These are phyloP conservation scores for Oncopodura yosiiana DNA, from an alignment of 1,140 invertebrate species.

Conservation along the genomic window DNA sequence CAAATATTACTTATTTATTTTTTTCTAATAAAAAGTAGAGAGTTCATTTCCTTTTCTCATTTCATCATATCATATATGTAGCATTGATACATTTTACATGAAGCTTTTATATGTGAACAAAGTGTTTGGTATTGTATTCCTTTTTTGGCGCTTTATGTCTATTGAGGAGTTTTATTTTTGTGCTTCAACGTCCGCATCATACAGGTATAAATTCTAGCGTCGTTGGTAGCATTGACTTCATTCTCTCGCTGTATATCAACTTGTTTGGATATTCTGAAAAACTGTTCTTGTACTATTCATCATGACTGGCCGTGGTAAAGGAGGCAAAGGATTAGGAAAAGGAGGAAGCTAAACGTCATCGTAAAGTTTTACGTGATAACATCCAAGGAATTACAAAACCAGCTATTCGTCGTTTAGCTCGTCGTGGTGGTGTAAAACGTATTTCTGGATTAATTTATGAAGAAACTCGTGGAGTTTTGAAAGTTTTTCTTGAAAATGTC, in stretches of 20 bases:
- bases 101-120: background rate
- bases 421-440: constrained; percentile 51
- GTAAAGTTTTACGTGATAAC: constrained; percentile 47
- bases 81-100: background rate
- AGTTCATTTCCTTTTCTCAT: background rate
- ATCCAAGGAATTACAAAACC: constrained; percentile 55
- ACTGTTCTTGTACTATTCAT: constrained; percentile 49
- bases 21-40: too few species aligned
- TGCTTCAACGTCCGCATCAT: background rate
- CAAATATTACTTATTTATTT: background rate
- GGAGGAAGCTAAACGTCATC: constrained; percentile 61
- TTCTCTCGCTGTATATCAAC: background rate
- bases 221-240: background rate
- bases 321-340: constrained; percentile 57
- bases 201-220: background rate
- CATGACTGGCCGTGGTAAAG: constrained; percentile 57
- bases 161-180: background rate
- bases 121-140: background rate
- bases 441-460: constrained; percentile 62
- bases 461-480: constrained; percentile 56
- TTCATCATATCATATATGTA: background rate
- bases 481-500: constrained; percentile 70
- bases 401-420: constrained; percentile 51
- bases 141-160: background rate
- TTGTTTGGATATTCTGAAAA: too few species aligned